Percentiles rank a stretch among this genome's conserved stretches.
Evolutionary conservation across 2,113 vertebrate species (phyloP).

Genomic region (Coturnix japonica): DNA sequence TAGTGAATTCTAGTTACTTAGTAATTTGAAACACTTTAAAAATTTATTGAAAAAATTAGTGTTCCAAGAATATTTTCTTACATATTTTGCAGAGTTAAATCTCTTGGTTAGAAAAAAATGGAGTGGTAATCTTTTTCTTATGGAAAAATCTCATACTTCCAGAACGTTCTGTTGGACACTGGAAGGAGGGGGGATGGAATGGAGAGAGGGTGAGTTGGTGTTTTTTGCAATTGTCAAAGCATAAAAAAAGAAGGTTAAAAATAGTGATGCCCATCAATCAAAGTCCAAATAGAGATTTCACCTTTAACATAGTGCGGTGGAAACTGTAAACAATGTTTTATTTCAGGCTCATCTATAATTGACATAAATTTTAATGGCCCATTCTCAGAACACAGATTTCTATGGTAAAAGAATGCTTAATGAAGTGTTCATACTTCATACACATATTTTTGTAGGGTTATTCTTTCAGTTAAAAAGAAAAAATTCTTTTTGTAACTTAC

Average conservation of each 20-base stretch:
- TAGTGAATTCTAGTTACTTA: conserved; percentile 11
- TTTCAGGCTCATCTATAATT: background rate
- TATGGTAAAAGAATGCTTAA: conserved; percentile 14
- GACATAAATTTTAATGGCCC: background rate
- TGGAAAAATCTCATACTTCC: background rate
- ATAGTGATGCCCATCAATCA: background rate
- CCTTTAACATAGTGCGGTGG: background rate
- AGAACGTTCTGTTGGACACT: background rate
- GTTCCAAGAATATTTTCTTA: background rate
- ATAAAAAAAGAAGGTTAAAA: conserved; percentile 6
- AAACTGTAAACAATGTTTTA: background rate
- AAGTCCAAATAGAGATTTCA: conserved; percentile 3
- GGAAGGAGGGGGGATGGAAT: background rate
- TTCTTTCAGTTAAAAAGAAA: background rate
- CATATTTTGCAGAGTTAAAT: background rate
- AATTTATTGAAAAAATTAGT: background rate
- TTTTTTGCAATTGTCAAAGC: background rate
- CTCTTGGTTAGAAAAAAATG: background rate
- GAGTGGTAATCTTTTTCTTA: background rate
- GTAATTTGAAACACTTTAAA: conserved; percentile 15
- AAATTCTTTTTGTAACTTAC: background rate
- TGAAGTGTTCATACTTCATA: background rate
- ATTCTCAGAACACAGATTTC: background rate
- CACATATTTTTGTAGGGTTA: background rate
- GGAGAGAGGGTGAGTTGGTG: background rate